These are phyloP conservation scores for Myiopsitta monachus DNA, from an alignment of 2,113 vertebrate genomes.

Conservation along the genomic window DNA sequence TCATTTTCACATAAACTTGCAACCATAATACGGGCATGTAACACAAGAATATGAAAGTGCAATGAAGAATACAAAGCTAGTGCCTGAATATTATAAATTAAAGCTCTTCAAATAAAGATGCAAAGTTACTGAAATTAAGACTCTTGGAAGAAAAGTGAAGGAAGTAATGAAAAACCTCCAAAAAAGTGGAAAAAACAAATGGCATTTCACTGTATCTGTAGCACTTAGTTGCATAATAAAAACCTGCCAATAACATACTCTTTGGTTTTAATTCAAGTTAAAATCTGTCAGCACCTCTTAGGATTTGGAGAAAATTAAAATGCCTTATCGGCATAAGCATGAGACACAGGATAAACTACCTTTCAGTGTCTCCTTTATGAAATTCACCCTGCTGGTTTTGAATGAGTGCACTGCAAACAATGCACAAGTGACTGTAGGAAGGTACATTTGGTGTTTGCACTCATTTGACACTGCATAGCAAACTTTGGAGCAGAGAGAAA, in stretches of 20 bases:
- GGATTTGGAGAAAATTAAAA: conserved; percentile 57
- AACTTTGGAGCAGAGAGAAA: conserved; percentile 51
- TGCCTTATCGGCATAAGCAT: conserved; percentile 31
- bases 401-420: conserved; percentile 24
- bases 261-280: conserved; percentile 81
- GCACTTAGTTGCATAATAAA: conserved; percentile 66
- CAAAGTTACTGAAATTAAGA: conserved; percentile 64
- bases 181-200: conserved; percentile 66
- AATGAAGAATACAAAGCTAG: conserved; percentile 73
- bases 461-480: neutral
- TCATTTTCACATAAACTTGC: conserved; percentile 80
- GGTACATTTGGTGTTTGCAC: neutral
- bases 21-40: conserved; percentile 73
- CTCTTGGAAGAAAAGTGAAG: conserved; percentile 58
- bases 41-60: conserved; percentile 75
- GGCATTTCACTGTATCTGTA: conserved; percentile 70
- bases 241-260: conserved; percentile 66
- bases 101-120: conserved; percentile 70
- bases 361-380: conserved; percentile 50
- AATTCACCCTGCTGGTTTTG: conserved; percentile 32
- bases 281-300: conserved; percentile 78
- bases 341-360: conserved; percentile 59
- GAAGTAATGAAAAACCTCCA: conserved; percentile 56
- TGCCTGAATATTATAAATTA: conserved; percentile 78
- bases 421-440: neutral